These are phyloP conservation scores for Hippocampus barbouri DNA, from an alignment of 2,113 vertebrate genomes.

Conservation along the genomic window DNA sequence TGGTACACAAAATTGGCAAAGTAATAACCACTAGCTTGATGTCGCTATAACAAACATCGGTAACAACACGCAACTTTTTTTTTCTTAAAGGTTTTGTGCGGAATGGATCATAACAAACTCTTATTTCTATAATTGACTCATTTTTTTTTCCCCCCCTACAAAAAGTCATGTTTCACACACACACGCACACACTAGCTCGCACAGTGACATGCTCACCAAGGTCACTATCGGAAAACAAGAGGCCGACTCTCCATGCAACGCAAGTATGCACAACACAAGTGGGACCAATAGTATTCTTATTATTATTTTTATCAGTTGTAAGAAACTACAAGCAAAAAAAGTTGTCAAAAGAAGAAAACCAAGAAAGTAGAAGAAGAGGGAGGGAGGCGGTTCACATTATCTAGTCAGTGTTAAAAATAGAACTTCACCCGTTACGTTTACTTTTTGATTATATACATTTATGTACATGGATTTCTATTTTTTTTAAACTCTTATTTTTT, in stretches of 20 bases:
- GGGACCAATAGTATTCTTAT: conserved; percentile 45
- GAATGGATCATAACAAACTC: not conserved
- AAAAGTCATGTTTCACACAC: conserved; percentile 28
- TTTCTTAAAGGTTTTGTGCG: conserved; percentile 4
- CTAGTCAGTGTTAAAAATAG: conserved; percentile 85
- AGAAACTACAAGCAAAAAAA: conserved; percentile 56
- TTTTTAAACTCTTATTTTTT: conserved; percentile 57
- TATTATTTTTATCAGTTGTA: conserved; percentile 20
- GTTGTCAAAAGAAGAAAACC: conserved; percentile 43
- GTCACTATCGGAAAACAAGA: conserved; percentile 63
- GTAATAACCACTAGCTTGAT: not conserved
- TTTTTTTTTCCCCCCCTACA: not conserved
- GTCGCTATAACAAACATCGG: not conserved
- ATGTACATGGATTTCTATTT: conserved; percentile 73
- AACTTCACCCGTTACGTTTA: conserved; percentile 79
- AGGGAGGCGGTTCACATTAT: conserved; percentile 73
- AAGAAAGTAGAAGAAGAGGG: conserved; percentile 55
- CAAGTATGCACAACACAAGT: conserved; percentile 70
- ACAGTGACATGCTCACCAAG: conserved; percentile 67
- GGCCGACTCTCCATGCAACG: conserved; percentile 76
- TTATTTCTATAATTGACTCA: not conserved
- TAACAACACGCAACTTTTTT: not conserved
- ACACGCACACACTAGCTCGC: conserved; percentile 42
- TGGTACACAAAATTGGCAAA: not conserved
- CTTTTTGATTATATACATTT: conserved; percentile 77